Base-by-base conservation (phyloP, 2,113 vertebrate species). In the Datnioides undecimradiatus region DNA sequence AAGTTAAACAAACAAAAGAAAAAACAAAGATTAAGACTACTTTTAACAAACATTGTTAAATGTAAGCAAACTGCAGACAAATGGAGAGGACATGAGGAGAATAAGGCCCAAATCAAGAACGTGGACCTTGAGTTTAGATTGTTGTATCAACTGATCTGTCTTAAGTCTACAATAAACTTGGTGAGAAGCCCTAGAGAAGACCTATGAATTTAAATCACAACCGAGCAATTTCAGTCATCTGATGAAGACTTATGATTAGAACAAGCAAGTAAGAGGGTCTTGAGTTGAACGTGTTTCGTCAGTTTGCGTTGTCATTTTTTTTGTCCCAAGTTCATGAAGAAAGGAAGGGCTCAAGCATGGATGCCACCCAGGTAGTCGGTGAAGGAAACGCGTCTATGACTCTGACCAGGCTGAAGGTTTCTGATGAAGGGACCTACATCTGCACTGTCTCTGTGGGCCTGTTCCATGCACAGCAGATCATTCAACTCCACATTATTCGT, bases 341-440 rank as follows among this genome's bases (percentile, higher is more conserved):
- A 4, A 87, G 95, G 40, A 65, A 73, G 1, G 94, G 91, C 0
- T 85, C 94, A 0, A 84, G 72, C 0, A 64, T 95, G 68, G 84
- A 94, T 21, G 62, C 85, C 0, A 41, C 38, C 6, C 72, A 72
- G 54, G 79, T 95, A 6, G 83, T 90, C 1, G 1, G 3, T 17
- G 91, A 91, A 0, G 94, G 95, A 12, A 87, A 96, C 0, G 93
- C 92, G 31, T 95, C 95, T 0, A 67, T 97, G 62, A 87, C 64
- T 17, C 87, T 98, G 41, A 86, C 69, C 60, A 68, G 38, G 33
- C 87, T 95, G 43, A 90, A 85, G 16, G 55, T 96, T 43, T 19
- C 14, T 9, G 95, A 98, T 0, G 95, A 96, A 73, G 96, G 96
- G 5, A 77, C 88, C 0, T 96, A 96, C 86, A 95, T 97, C 86